Conservation (phyloP, 2,888 invertebrate species). For the Parapristionchus giblindavisi region DNA sequence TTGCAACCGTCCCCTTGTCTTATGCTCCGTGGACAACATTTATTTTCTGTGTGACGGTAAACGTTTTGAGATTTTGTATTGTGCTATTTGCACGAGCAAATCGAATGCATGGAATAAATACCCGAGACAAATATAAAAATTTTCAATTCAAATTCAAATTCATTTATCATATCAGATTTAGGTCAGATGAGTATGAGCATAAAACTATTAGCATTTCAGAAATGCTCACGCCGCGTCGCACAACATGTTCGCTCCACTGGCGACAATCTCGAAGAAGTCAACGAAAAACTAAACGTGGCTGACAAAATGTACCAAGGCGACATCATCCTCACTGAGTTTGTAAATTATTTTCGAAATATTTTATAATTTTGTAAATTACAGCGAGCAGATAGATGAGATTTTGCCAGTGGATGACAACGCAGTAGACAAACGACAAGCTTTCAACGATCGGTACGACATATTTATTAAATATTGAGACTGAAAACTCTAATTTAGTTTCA, state of each 20-base stretch:
- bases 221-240: neutral
- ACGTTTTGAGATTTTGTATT: no score
- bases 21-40: no score
- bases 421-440: conserved; percentile 32
- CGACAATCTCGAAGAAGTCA: conserved; percentile 37
- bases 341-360: conserved; percentile 1
- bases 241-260: conserved; percentile 32
- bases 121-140: no score
- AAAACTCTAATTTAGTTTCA: no score
- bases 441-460: conserved; percentile 12
- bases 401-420: neutral
- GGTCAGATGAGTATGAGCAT: no score
- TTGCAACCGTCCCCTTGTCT: no score
- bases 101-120: no score
- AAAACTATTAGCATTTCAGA: no score
- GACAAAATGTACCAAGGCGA: conserved; percentile 53
- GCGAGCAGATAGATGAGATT: conserved; percentile 2
- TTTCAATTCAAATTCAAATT: no score
- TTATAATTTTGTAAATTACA: neutral
- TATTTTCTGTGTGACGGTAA: no score
- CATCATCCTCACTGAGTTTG: conserved; percentile 50
- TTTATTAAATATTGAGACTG: neutral
- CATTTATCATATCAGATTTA: no score
- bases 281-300: conserved; percentile 33
- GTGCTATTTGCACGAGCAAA: no score